Conservation (phyloP, 2,797 vertebrate species). For the Pterois miles region DNA sequence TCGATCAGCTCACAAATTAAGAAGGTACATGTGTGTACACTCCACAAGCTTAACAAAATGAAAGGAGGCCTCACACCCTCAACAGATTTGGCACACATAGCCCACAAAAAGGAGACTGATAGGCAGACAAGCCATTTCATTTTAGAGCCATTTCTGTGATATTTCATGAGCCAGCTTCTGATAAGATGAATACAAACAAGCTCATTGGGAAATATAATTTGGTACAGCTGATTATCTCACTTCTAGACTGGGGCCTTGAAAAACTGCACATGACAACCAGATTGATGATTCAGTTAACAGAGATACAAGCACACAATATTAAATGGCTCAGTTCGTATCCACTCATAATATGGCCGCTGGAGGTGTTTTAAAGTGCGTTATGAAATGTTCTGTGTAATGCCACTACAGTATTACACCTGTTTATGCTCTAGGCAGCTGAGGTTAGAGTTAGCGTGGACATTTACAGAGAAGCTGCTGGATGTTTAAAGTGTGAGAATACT, state of each 20-base stretch:
- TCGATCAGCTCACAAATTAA: not conserved
- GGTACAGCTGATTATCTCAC: constrained; percentile 50
- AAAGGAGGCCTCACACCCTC: not conserved
- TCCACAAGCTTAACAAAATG: not conserved
- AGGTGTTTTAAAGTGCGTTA: constrained; percentile 19
- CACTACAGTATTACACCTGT: constrained; percentile 21
- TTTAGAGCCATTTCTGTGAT: constrained; percentile 2
- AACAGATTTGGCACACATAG: constrained; percentile 4
- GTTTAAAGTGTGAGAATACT: constrained; percentile 9
- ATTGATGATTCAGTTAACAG: constrained; percentile 59
- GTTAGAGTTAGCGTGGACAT: constrained; percentile 20
- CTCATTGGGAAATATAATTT: constrained; percentile 45
- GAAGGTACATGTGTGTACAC: not conserved
- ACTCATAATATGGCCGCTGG: constrained; percentile 18
- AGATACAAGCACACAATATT: constrained; percentile 42
- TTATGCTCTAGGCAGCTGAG: constrained; percentile 24
- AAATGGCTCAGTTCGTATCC: constrained; percentile 22
- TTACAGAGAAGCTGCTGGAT: constrained; percentile 1
- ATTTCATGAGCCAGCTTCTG: constrained; percentile 17
- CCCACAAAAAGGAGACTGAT: not conserved
- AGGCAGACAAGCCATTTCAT: not conserved
- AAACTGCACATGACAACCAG: constrained; percentile 48
- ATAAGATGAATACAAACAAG: constrained; percentile 55
- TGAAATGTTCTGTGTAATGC: constrained; percentile 7
- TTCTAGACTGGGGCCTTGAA: constrained; percentile 41